These are phyloP conservation scores for Pedetes capensis DNA, from an alignment of 2,113 vertebrate genomes.

Conservation along the genomic window DNA sequence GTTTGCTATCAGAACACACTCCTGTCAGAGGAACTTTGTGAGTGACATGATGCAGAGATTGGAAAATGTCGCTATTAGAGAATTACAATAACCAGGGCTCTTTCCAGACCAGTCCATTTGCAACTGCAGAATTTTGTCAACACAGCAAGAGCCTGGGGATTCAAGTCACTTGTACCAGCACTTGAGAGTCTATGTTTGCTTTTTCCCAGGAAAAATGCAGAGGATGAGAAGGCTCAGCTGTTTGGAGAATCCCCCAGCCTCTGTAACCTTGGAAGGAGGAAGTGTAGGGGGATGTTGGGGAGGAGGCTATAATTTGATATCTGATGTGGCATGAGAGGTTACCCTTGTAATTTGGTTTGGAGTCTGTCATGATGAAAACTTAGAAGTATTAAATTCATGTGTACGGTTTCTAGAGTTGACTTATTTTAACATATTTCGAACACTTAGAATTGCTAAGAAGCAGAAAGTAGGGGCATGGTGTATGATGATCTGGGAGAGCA, in stretches of 20 bases:
- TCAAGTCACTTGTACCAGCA: neutral
- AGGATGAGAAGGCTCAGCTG: neutral
- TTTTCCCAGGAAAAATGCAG: constrained; percentile 29
- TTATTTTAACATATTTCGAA: neutral
- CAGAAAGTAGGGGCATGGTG: neutral
- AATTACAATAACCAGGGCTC: neutral
- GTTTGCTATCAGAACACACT: constrained; percentile 41
- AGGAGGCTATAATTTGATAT: neutral
- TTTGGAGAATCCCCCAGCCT: neutral
- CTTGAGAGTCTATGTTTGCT: neutral
- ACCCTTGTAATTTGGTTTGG: neutral
- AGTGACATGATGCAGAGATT: neutral
- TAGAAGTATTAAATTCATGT: neutral
- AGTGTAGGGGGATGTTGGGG: fast-evolving
- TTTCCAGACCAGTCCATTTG: constrained; percentile 47
- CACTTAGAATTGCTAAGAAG: neutral
- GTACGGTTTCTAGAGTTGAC: neutral
- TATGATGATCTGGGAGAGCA: neutral
- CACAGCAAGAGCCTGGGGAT: neutral
- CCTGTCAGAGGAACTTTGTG: neutral
- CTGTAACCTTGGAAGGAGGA: neutral
- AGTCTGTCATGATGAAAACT: neutral
- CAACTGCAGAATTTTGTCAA: constrained; percentile 7
- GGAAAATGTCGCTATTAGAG: constrained; percentile 10
- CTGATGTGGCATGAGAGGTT: neutral